These are phyloP conservation scores for Smittia sp. DNA, from an alignment of 2,888 invertebrate species.

Conservation along the genomic window DNA sequence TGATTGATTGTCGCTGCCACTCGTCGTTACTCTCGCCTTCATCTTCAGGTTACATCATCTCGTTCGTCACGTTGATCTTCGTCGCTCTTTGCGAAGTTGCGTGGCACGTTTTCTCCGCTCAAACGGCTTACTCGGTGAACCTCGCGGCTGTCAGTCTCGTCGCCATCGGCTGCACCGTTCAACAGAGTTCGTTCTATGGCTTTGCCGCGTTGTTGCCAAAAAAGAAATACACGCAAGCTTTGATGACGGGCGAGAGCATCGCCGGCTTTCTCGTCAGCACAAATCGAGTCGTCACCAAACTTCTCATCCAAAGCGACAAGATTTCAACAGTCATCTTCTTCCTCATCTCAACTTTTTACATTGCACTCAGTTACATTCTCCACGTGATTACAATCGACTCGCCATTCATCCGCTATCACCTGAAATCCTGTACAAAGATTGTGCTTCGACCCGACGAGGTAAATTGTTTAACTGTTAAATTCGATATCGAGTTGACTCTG, in stretches of 20 bases:
- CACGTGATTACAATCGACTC: conserved; percentile 75
- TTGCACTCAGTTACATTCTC: conserved; percentile 72
- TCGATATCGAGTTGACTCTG: conserved; percentile 40
- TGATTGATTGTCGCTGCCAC: neutral
- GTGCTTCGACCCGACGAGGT: conserved; percentile 81
- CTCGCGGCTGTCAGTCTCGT: conserved; percentile 80
- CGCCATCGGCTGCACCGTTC: conserved; percentile 87
- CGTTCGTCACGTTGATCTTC: conserved; percentile 76
- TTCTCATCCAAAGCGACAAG: conserved; percentile 70
- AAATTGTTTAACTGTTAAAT: too few relatives aligned
- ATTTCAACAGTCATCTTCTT: conserved; percentile 87
- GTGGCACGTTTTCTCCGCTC: conserved; percentile 75
- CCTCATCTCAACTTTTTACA: conserved; percentile 71
- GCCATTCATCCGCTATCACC: conserved; percentile 79
- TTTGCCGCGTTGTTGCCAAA: conserved; percentile 86
- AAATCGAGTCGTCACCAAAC: conserved; percentile 80
- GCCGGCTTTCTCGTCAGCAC: conserved; percentile 85
- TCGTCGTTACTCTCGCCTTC: neutral
- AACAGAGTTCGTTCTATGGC: conserved; percentile 92
- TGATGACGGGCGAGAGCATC: conserved; percentile 78
- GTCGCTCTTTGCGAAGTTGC: conserved; percentile 84
- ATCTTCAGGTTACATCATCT: conserved; percentile 71
- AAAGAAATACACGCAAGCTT: conserved; percentile 85
- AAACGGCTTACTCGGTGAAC: conserved; percentile 80
- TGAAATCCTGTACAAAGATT: conserved; percentile 74